Conservation (phyloP, 2,113 vertebrate genomes). For the Rhinoderma darwinii region DNA sequence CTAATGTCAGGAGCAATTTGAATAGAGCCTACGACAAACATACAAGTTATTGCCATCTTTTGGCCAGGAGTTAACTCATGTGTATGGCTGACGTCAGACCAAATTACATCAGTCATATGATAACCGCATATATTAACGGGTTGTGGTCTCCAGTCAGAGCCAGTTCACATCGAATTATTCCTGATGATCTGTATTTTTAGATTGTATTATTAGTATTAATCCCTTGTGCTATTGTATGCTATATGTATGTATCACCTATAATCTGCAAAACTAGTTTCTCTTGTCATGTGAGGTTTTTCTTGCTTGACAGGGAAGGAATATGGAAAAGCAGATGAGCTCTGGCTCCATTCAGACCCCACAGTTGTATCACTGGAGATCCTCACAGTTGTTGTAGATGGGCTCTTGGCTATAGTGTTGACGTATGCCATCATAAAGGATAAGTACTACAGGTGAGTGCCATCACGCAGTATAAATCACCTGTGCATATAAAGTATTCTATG, state of each 20-base stretch:
- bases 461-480: background rate
- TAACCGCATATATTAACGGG: no score
- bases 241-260: background rate
- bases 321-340: conserved; percentile 79
- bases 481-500: background rate
- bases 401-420: conserved; percentile 73
- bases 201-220: no score
- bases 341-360: conserved; percentile 73
- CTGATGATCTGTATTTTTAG: no score
- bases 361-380: conserved; percentile 78
- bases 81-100: no score
- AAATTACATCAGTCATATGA: no score
- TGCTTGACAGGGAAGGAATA: conserved; percentile 81
- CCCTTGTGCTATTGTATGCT: no score
- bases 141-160: no score
- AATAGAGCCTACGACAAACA: no score
- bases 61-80: no score
- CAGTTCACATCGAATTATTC: no score
- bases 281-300: background rate
- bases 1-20: no score
- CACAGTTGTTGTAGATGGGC: conserved; percentile 71
- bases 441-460: conserved; percentile 67
- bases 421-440: conserved; percentile 72
- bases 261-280: background rate
- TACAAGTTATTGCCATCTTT: no score